Evolutionary conservation across 2,888 invertebrate species (phyloP).

Genomic region (Drosophila picticornis): DNA sequence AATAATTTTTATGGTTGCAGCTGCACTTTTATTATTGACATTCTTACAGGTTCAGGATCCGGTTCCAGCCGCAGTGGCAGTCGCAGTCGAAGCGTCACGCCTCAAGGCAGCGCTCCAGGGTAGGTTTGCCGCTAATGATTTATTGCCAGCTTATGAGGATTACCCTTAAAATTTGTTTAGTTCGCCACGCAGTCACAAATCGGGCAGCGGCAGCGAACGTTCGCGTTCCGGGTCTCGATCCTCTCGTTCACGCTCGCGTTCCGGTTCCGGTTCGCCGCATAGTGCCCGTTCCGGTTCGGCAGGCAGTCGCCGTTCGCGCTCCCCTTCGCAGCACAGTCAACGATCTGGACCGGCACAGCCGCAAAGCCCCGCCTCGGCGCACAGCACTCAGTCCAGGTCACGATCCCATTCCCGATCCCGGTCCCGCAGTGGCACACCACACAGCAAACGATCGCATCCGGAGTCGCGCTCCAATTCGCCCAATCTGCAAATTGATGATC

Average conservation of each 20-base stretch:
- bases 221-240: conserved; percentile 76
- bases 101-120: conserved; percentile 74
- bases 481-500: conserved; percentile 86
- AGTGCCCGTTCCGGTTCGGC: conserved; percentile 26
- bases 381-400: conserved; percentile 65
- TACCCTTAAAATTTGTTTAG: conserved; percentile 40
- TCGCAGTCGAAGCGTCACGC: conserved; percentile 79
- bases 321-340: conserved; percentile 43
- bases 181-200: conserved; percentile 74
- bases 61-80: conserved; percentile 80
- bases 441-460: conserved; percentile 69
- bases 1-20: not conserved
- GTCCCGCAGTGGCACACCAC: conserved; percentile 68
- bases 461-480: conserved; percentile 87
- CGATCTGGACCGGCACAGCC: conserved; percentile 40
- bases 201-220: conserved; percentile 75
- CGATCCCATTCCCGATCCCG: conserved; percentile 59
- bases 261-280: conserved; percentile 67
- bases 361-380: conserved; percentile 51
- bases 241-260: conserved; percentile 64
- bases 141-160: not conserved
- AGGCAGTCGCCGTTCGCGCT: conserved; percentile 51
- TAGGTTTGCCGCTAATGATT: conserved; percentile 34
- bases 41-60: conserved; percentile 80
- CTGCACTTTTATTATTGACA: conserved; percentile 20